Conservation (phyloP, 2,888 invertebrate genomes). For the Anthophora plumipes region DNA sequence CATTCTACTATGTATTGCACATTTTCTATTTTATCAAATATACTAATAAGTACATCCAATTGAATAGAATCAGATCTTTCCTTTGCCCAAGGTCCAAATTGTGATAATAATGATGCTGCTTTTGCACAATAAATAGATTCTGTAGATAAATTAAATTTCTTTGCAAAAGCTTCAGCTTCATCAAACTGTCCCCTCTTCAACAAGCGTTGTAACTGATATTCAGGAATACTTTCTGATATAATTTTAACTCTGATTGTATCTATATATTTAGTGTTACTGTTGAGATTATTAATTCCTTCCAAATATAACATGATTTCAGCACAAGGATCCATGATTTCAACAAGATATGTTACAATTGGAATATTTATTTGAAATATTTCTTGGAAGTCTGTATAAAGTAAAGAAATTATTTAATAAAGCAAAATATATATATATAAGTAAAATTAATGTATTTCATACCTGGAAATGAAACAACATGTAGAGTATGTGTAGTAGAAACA, state of each 20-base stretch:
- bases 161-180: slow-evolving; percentile 85
- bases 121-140: slow-evolving; percentile 84
- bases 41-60: slow-evolving; percentile 80
- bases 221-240: slow-evolving; percentile 84
- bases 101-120: slow-evolving; percentile 81
- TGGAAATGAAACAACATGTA: slow-evolving; percentile 77
- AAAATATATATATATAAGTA: neutral
- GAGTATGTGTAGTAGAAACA: slow-evolving; percentile 38
- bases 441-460: slow-evolving; percentile 66
- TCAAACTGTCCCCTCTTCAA: slow-evolving; percentile 84
- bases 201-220: slow-evolving; percentile 84
- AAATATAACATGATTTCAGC: slow-evolving; percentile 80
- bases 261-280: slow-evolving; percentile 49
- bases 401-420: slow-evolving; percentile 39
- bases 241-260: slow-evolving; percentile 81
- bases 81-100: slow-evolving; percentile 77
- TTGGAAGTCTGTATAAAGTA: slow-evolving; percentile 73
- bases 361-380: slow-evolving; percentile 79
- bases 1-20: slow-evolving; percentile 84
- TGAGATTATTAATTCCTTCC: slow-evolving; percentile 74
- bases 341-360: slow-evolving; percentile 74
- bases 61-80: slow-evolving; percentile 72
- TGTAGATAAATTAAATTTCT: slow-evolving; percentile 82
- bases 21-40: slow-evolving; percentile 84
- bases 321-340: slow-evolving; percentile 73